A percentile compares a stretch with the other conserved stretches of the same genome.
Evolutionary conservation across 2,797 vertebrate genomes (phyloP).

Genomic region (Sebastes taczanowskii): DNA sequence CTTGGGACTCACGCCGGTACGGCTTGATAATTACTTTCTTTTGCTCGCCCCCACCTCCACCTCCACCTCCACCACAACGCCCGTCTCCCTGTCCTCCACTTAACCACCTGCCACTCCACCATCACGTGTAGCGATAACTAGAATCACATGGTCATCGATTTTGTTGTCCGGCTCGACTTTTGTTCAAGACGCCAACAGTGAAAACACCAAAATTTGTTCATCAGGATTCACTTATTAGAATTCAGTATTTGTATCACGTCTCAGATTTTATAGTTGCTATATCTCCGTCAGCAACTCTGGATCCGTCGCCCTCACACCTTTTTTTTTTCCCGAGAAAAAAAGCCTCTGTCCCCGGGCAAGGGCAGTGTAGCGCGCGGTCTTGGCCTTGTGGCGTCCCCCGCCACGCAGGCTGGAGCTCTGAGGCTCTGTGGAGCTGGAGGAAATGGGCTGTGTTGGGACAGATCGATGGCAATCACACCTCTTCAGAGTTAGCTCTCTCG

Average conservation of each 20-base stretch:
- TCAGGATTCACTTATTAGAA: neutral
- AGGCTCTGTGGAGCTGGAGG: conserved; percentile 42
- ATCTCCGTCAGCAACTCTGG: neutral
- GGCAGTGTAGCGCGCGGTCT: conserved; percentile 16
- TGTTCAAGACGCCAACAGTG: neutral
- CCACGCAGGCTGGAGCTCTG: conserved; percentile 21
- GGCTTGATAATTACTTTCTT: conserved; percentile 79
- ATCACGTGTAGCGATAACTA: conserved; percentile 49
- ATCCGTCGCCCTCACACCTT: neutral
- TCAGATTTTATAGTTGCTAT: neutral
- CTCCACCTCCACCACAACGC: conserved; percentile 39
- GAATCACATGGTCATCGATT: conserved; percentile 38
- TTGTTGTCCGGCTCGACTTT: conserved; percentile 8
- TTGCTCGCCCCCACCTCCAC: conserved; percentile 45
- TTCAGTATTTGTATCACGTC: neutral
- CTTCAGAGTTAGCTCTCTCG: conserved; percentile 50
- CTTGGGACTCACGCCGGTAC: conserved; percentile 62
- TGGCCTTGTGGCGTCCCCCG: conserved; percentile 13
- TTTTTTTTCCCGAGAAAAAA: neutral
- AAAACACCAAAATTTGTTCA: neutral
- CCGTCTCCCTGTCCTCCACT: conserved; percentile 53
- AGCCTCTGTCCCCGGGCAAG: conserved; percentile 26
- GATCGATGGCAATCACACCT: conserved; percentile 75
- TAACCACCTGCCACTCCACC: conserved; percentile 77
- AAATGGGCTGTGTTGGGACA: conserved; percentile 66